Evolutionary conservation across 2,797 vertebrate species (phyloP).

Genomic region (Spea hammondii): DNA sequence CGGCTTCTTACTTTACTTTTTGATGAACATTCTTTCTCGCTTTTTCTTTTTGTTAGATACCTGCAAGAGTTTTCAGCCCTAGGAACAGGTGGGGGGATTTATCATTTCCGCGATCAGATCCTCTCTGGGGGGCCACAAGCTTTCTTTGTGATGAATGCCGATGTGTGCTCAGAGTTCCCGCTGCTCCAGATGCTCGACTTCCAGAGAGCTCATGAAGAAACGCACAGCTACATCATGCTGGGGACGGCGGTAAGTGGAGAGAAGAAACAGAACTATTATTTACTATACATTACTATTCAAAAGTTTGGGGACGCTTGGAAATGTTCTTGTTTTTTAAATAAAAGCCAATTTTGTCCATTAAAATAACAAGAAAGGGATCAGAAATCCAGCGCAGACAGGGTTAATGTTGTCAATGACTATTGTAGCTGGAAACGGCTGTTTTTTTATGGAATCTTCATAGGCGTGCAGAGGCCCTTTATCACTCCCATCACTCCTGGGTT

Average conservation of each 20-base stretch:
- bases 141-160: constrained; percentile 92
- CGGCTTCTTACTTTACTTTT: fast-evolving
- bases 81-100: constrained; percentile 94
- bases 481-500: no score
- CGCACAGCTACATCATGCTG: constrained; percentile 84
- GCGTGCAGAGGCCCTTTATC: no score
- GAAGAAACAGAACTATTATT: no score
- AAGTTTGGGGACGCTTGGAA: no score
- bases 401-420: no score
- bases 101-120: constrained; percentile 98
- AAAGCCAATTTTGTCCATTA: no score
- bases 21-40: neutral
- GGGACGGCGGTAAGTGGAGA: constrained; percentile 83
- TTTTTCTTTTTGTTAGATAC: constrained; percentile 71
- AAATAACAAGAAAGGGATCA: no score
- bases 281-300: no score
- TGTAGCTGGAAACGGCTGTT: no score
- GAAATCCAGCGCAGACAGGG: no score
- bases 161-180: constrained; percentile 94
- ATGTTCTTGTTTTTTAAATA: no score
- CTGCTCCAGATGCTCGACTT: constrained; percentile 87
- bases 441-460: no score
- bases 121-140: constrained; percentile 86
- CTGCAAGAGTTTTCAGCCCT: constrained; percentile 93
- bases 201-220: constrained; percentile 74